Conservation (phyloP, 2,797 vertebrate genomes). For the Xenops minutus region DNA sequence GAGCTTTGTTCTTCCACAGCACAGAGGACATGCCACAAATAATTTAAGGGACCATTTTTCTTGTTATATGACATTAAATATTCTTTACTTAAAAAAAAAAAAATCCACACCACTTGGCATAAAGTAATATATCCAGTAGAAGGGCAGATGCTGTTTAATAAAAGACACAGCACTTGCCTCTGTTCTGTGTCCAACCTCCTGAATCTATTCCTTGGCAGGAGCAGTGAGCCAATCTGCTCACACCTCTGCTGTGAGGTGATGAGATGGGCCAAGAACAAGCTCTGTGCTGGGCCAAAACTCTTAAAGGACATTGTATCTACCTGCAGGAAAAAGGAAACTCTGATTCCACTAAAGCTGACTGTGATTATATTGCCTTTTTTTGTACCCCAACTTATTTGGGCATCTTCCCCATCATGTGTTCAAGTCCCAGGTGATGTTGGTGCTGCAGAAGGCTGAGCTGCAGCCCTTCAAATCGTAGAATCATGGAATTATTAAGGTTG, state of each 20-base stretch:
- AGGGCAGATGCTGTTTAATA: slow-evolving; percentile 64
- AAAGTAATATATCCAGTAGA: slow-evolving; percentile 49
- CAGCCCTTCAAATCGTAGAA: not conserved
- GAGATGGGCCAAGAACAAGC: not conserved
- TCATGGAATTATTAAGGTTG: not conserved
- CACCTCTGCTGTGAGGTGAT: not conserved
- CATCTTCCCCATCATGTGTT: not conserved
- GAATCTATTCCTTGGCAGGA: not conserved
- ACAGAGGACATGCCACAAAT: slow-evolving; percentile 57
- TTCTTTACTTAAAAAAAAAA: slow-evolving; percentile 48
- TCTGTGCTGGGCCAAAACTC: not conserved
- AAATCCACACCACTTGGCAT: slow-evolving; percentile 26
- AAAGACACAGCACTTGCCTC: slow-evolving; percentile 10
- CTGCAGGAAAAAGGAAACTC: not conserved
- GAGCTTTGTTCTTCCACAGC: slow-evolving; percentile 43
- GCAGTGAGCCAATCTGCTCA: not conserved
- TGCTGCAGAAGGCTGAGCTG: not conserved
- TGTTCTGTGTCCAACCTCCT: slow-evolving; percentile 9
- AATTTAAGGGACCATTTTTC: slow-evolving; percentile 61
- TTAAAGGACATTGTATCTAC: not conserved
- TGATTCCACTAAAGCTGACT: not conserved
- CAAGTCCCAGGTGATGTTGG: not conserved
- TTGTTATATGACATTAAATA: slow-evolving; percentile 49
- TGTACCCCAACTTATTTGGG: fast-evolving
- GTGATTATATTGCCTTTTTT: not conserved